Base-by-base conservation (phyloP, 2,888 invertebrate genomes). In the Timema cristinae region DNA sequence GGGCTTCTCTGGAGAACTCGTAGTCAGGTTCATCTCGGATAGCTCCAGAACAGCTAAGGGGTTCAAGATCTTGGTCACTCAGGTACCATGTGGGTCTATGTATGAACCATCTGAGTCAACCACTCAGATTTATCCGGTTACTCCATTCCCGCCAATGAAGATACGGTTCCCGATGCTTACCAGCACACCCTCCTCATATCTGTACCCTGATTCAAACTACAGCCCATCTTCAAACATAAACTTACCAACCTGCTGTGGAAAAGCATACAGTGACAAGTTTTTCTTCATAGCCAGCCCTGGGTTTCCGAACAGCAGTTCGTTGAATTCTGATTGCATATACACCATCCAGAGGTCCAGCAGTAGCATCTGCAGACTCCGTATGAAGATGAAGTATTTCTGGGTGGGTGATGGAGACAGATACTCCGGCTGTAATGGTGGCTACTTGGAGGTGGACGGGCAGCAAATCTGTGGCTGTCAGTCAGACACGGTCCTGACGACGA, bases 381-480 rank as follows among this genome's bases (percentile, higher is more conserved):
- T 89, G 5, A 82, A 84, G 67, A 85, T 88, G 71, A 82, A 84
- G 70, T 88, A 84, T 77, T 88, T 88, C 74, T 84, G 84, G 76
- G 79, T 86, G 52, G 88, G 87, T 0, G 75, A 73, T 0, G 79
- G 80, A 5, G 79, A 80, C 66, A 76, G 76, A 49, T 78, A 78
- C 32, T 71, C 73, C n/a, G 72, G 76, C n/a, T 88, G 88, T 74
- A 77, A 77, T 0, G 81, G 83, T 13, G 86, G 86, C 8, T 85
- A 83, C 76, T 75, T 89, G 5, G 85, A 87, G 78, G 81, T 89
- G 52, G 88, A 87, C 76, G 86, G 85, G 0, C 84, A 84, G 77
- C 81, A 83, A 13, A 82, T 86, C 68, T 88, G 88, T 76, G 88
- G 88, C 0, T 89, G 88, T 76, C 84, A 83, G 69, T 84, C 83